Percentiles rank a stretch among this genome's conserved stretches.
Evolutionary conservation across 2,888 invertebrate species (phyloP).

Genomic region (Micropterix aruncella): DNA sequence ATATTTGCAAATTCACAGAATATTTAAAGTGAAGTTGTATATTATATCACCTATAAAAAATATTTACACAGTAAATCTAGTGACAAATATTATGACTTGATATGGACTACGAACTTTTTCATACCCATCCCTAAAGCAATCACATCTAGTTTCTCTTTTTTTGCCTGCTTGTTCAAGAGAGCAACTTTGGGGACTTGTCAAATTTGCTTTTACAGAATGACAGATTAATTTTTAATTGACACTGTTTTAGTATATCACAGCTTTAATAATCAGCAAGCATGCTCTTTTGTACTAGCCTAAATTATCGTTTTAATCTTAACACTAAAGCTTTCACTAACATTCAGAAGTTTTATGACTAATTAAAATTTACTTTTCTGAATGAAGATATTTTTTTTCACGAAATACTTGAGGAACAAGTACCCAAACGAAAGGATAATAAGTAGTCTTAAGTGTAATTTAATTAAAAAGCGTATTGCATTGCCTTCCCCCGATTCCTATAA

Average conservation of each 20-base stretch:
- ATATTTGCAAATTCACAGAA: neutral
- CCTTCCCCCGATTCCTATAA: constrained; percentile 43
- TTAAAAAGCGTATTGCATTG: constrained; percentile 54
- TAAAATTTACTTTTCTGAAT: neutral
- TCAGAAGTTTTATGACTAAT: neutral
- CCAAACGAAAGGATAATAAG: neutral
- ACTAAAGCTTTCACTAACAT: neutral
- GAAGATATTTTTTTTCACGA: too few species aligned
- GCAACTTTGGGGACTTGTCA: too few species aligned
- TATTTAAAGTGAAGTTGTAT: neutral
- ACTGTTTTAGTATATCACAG: neutral
- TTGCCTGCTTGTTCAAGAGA: too few species aligned
- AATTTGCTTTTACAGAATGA: neutral
- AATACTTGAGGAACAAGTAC: neutral
- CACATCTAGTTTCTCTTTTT: neutral
- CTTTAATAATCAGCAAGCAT: neutral
- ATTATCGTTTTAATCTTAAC: neutral
- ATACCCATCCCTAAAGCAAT: neutral
- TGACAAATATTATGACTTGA: neutral
- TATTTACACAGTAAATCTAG: neutral
- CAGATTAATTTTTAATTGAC: neutral
- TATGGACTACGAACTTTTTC: neutral
- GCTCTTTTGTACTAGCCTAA: neutral
- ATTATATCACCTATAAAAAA: neutral
- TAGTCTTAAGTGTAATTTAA: neutral